Conservation (phyloP, 2,888 invertebrate species). For the Hemicrepidius hirtus region DNA sequence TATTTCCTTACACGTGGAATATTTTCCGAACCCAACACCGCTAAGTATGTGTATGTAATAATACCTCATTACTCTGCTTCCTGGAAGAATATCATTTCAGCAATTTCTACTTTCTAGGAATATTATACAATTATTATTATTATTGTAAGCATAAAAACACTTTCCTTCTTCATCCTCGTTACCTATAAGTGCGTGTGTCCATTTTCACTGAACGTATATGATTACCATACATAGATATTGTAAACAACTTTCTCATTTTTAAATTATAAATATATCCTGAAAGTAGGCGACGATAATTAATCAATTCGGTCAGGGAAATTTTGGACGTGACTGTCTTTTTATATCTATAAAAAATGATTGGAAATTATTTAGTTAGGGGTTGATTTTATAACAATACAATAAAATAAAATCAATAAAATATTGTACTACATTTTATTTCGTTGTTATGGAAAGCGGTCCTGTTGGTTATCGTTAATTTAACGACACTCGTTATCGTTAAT, state of each 20-base stretch:
- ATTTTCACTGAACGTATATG: constrained; percentile 14
- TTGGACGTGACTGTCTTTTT: too few relatives aligned
- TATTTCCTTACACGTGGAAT: neutral
- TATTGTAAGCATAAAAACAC: neutral
- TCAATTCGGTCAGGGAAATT: neutral
- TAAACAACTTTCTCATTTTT: constrained; percentile 23
- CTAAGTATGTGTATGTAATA: too few relatives aligned
- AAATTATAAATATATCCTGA: constrained; percentile 14
- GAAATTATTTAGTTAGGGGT: too few relatives aligned
- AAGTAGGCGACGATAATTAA: constrained; percentile 19
- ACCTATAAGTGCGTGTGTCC: neutral
- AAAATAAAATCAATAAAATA: too few relatives aligned
- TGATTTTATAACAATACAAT: too few relatives aligned
- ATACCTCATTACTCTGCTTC: neutral
- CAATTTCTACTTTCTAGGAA: constrained; percentile 24
- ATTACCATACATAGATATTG: neutral
- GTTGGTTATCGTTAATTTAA: too few relatives aligned
- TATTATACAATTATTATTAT: constrained; percentile 23
- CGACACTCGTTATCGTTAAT: too few relatives aligned
- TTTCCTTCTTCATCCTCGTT: constrained; percentile 12
- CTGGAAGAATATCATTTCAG: constrained; percentile 5
- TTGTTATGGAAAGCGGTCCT: too few relatives aligned
- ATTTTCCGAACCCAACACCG: neutral
- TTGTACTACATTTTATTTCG: too few relatives aligned
- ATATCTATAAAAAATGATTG: too few relatives aligned